phyloP scores from a whole-genome alignment of 1,140 invertebrate species.

The Glomeris maerens region DNA sequence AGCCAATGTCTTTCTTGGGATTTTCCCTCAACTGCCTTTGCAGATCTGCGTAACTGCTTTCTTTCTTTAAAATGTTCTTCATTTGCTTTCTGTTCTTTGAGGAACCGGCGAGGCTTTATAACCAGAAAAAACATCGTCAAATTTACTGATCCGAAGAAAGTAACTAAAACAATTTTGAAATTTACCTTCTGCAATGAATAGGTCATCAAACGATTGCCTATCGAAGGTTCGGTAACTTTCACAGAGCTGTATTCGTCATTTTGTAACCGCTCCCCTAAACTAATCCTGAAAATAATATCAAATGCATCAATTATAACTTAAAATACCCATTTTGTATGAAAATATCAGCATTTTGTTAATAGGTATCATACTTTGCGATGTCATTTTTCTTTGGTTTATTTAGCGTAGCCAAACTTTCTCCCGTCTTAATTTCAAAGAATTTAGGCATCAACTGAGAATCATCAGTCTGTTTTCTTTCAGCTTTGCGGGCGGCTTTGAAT shows the following conservation, averaged over 20 bases:
- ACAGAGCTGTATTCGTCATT: conserved; percentile 39
- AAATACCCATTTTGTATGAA: conserved; percentile 7
- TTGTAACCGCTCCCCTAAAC: conserved; percentile 50
- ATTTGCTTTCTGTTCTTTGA: conserved; percentile 25
- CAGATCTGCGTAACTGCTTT: conserved; percentile 51
- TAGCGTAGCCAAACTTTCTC: conserved; percentile 41
- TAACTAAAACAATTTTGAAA: conserved; percentile 6
- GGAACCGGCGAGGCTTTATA: conserved; percentile 18
- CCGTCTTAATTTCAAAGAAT: conserved; percentile 48
- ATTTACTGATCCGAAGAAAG: conserved; percentile 16
- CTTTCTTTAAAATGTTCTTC: conserved; percentile 55
- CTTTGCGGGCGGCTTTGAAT: conserved; percentile 34
- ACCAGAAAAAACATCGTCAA: conserved; percentile 7
- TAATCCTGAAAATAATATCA: conserved; percentile 34
- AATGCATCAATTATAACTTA: background rate
- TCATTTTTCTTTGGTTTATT: conserved; percentile 31
- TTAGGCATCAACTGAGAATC: conserved; percentile 30
- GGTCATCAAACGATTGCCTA: conserved; percentile 61
- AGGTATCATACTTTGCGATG: conserved; percentile 29
- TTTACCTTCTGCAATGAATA: conserved; percentile 47
- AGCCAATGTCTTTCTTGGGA: conserved; percentile 1
- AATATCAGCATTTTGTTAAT: too few species aligned
- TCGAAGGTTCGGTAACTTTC: conserved; percentile 38
- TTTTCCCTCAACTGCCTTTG: conserved; percentile 25
- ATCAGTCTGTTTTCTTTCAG: conserved; percentile 28